A percentile compares a stretch with the other conserved stretches of the same genome.
Evolutionary conservation across 2,888 invertebrate genomes (phyloP).

Genomic region (Ephialtes manifestator): DNA sequence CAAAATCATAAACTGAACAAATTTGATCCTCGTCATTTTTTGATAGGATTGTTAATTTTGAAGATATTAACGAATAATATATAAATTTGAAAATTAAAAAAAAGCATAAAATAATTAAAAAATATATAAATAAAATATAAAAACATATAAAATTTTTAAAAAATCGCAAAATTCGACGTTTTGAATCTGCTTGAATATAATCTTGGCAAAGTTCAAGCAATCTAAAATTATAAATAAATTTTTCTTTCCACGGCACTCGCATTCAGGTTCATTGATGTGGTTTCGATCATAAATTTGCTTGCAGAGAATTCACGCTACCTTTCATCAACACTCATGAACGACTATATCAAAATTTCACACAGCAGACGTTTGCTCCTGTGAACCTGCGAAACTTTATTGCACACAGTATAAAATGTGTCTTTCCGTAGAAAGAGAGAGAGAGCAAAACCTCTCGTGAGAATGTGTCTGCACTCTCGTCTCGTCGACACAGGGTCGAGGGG

Average conservation of each 20-base stretch:
- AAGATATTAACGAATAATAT: too few relatives aligned
- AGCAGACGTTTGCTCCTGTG: constrained; percentile 11
- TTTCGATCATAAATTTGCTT: constrained; percentile 22
- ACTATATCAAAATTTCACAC: not conserved
- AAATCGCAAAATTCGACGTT: too few relatives aligned
- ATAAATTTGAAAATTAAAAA: too few relatives aligned
- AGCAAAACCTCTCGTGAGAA: constrained; percentile 39
- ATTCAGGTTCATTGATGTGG: constrained; percentile 30
- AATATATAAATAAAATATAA: too few relatives aligned
- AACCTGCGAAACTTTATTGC: not conserved
- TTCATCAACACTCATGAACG: constrained; percentile 1
- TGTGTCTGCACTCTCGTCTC: constrained; percentile 58
- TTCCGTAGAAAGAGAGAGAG: not conserved
- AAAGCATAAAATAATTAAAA: too few relatives aligned
- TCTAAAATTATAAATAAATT: not conserved
- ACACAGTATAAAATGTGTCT: constrained; percentile 8
- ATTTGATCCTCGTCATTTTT: too few relatives aligned
- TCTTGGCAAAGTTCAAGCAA: not conserved
- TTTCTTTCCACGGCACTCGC: not conserved
- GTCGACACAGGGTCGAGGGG: constrained; percentile 56
- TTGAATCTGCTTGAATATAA: not conserved
- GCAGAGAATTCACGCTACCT: not conserved
- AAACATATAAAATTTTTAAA: too few relatives aligned
- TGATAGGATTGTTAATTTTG: too few relatives aligned
- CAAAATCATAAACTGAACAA: too few relatives aligned